Evolutionary conservation across 2,797 vertebrate species (phyloP).

Genomic region (Oophaga sylvatica): DNA sequence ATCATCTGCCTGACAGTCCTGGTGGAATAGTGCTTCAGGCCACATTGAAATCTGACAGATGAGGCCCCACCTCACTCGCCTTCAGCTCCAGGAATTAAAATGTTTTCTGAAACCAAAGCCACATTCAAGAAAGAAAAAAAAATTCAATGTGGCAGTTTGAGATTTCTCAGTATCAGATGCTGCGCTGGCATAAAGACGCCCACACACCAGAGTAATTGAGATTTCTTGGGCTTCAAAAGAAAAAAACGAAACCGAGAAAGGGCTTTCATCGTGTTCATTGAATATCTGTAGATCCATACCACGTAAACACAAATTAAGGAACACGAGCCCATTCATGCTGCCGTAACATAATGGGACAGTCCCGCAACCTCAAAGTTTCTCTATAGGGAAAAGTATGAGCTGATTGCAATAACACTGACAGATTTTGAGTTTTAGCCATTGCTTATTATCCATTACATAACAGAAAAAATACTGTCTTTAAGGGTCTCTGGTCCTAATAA

Average conservation of each 20-base stretch:
- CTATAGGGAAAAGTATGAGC: no score
- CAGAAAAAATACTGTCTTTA: no score
- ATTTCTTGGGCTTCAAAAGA: background rate
- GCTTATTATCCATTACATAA: no score
- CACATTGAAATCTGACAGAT: slow-evolving; percentile 7
- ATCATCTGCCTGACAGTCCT: slow-evolving; percentile 33
- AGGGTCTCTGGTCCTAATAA: no score
- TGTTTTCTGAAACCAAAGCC: background rate
- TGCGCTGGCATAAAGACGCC: background rate
- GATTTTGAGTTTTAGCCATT: no score
- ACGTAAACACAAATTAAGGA: background rate
- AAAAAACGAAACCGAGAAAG: background rate
- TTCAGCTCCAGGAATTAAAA: slow-evolving; percentile 23
- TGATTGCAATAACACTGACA: no score
- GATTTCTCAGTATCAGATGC: background rate
- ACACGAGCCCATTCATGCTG: no score
- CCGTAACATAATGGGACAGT: background rate
- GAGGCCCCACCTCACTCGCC: background rate
- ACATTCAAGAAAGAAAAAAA: background rate
- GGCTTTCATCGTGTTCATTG: slow-evolving; percentile 2
- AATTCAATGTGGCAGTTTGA: background rate
- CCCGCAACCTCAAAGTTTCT: background rate
- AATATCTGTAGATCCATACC: background rate
- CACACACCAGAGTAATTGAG: slow-evolving; percentile 6
- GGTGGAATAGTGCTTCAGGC: slow-evolving; percentile 29